Evolutionary conservation across 2,113 vertebrate species (phyloP).

Genomic region (Fukomys damarensis): DNA sequence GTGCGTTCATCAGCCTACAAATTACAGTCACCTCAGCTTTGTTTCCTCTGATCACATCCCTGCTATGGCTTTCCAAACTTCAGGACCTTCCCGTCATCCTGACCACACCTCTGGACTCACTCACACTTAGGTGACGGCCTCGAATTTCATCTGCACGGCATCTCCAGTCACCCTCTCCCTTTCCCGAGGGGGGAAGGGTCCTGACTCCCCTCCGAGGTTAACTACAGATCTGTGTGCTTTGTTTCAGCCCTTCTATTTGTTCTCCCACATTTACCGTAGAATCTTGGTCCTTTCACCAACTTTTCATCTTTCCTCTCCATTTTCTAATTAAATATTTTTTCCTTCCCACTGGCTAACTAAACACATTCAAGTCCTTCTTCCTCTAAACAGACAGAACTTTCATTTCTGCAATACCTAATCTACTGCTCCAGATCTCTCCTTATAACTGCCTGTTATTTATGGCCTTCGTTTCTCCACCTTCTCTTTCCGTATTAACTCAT

Average conservation of each 20-base stretch:
- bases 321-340: neutral
- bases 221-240: neutral
- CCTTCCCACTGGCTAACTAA: neutral
- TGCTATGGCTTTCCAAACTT: neutral
- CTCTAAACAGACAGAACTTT: neutral
- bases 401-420: neutral
- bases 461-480: neutral
- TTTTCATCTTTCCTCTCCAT: neutral
- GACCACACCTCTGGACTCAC: neutral
- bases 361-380: neutral
- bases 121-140: neutral
- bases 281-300: neutral
- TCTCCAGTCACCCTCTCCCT: neutral
- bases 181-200: neutral
- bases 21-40: neutral
- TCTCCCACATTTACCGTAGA: neutral
- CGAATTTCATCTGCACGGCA: neutral
- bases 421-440: neutral
- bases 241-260: neutral
- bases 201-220: neutral
- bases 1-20: neutral
- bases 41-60: neutral
- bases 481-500: neutral
- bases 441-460: neutral
- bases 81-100: accelerated